Evolutionary conservation across 2,113 vertebrate species (phyloP), one percentile per base, ranked within the genome.

Genomic region (Myocastor coypus): DNA sequence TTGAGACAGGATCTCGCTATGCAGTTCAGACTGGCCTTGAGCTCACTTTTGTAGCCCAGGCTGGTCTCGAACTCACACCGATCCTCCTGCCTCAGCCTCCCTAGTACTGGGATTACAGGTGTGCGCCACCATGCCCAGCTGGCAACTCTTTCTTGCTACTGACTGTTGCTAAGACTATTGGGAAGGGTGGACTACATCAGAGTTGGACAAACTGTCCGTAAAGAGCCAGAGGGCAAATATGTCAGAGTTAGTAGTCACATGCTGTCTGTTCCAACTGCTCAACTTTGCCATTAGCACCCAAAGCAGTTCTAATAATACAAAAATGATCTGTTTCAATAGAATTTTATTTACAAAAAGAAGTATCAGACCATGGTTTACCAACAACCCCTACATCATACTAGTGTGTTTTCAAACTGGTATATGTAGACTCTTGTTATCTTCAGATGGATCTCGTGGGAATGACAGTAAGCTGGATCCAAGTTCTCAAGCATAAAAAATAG

Each of bases 291-390:
- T n/a, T 32, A 34, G 19, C 37, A 5, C 13, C 2, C 2, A 81
- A 61, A 81, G 64, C 5, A 26, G 22, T 19, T 71, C 24, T 73
- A 83, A 57, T 10, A n/a, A 59, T 30, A 59, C 19, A n/a, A 73
- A 68, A 82, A 64, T 59, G 19, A 86, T 63, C 73, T 84, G 64
- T 80, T 73, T 57, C 63, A 83, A 59, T 89, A 91, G 93, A 94
- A 89, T 85, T 92, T 91, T 89, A 86, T 89, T 85, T 95, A 77
- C 64, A 77, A 90, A 96, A 92, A 69, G 7, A 83, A 42, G 2
- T 9, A 55, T 80, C 40, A 19, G 50, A 28, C 42, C 32, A 13
- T 37, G 50, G 68, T 89, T 78, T 37, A 28, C 55, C 66, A 93
- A 40, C 12, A 93, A 32, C 12, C 14, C 24, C 32, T 75, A 16